Conservation (phyloP, 2,113 vertebrate species). For the Gadus macrocephalus region DNA sequence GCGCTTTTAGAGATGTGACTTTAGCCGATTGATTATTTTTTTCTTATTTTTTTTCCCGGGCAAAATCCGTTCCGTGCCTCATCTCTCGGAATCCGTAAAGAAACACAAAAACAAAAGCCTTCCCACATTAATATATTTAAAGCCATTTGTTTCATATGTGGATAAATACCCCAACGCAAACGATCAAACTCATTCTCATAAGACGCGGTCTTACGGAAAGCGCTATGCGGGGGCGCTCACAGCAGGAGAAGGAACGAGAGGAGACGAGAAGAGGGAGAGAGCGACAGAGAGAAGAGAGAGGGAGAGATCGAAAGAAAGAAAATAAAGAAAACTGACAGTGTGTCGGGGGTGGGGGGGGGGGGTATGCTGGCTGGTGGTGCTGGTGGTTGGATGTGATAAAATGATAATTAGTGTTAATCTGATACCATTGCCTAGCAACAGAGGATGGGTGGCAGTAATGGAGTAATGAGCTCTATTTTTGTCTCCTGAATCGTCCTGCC, state of each 20-base stretch:
- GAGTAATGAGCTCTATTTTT: constrained; percentile 58
- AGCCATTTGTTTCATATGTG: neutral
- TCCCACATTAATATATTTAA: constrained; percentile 27
- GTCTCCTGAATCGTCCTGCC: constrained; percentile 24
- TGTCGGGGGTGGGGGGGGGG: constrained; percentile 5
- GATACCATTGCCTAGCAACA: constrained; percentile 61
- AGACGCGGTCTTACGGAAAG: constrained; percentile 1
- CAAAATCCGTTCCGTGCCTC: neutral
- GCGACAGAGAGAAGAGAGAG: neutral
- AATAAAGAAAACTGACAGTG: constrained; percentile 14
- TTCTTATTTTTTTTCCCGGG: neutral
- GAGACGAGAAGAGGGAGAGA: neutral
- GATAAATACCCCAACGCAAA: constrained; percentile 10
- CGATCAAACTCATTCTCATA: constrained; percentile 25
- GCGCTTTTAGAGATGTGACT: neutral
- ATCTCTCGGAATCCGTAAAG: constrained; percentile 7
- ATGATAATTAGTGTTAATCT: constrained; percentile 62
- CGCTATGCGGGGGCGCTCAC: neutral
- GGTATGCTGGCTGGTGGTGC: constrained; percentile 4
- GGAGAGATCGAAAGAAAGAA: neutral
- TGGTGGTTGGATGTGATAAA: constrained; percentile 41
- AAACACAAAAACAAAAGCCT: constrained; percentile 19
- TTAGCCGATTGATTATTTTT: neutral
- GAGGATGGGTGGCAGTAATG: constrained; percentile 50
- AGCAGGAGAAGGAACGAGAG: neutral